Conservation (phyloP, 30 jellyfish, hydroid and myxozoan species). For the Nemopilema nomurai region DNA sequence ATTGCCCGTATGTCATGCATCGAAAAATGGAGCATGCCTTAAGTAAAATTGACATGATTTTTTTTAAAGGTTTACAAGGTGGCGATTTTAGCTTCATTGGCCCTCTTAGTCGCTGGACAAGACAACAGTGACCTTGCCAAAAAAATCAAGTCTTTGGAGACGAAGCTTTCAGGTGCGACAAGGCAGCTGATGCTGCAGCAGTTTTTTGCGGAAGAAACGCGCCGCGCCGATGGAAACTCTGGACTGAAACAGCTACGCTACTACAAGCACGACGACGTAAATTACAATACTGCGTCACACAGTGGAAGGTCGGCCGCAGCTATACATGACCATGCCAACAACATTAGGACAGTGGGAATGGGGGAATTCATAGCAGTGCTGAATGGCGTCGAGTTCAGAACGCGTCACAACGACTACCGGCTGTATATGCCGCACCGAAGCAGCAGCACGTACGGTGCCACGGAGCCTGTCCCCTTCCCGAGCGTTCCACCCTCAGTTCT, state of each 20-base stretch:
- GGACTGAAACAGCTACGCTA: conserved; percentile 56
- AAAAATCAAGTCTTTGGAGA: conserved; percentile 18
- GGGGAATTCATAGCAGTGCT: conserved; percentile 79
- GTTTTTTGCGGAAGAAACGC: conserved; percentile 73
- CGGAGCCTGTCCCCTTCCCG: conserved; percentile 80
- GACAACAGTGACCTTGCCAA: neutral
- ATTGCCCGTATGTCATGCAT: no score
- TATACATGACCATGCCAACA: conserved; percentile 73
- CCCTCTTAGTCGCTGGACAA: neutral
- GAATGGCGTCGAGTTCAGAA: conserved; percentile 80
- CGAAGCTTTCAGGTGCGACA: conserved; percentile 27
- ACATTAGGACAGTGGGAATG: conserved; percentile 70
- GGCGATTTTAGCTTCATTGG: neutral
- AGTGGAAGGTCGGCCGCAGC: conserved; percentile 57
- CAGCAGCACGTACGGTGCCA: conserved; percentile 51
- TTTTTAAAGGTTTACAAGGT: neutral
- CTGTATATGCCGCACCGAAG: conserved; percentile 61
- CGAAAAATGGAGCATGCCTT: no score
- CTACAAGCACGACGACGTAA: conserved; percentile 18
- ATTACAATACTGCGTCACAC: conserved; percentile 63
- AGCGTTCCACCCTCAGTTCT: conserved; percentile 75
- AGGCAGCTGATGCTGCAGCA: conserved; percentile 89
- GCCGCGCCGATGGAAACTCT: conserved; percentile 73
- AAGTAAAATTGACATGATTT: no score
- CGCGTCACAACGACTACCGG: conserved; percentile 84